Evolutionary conservation across 2,888 invertebrate species (phyloP).

Genomic region (Prenolepis imparis): DNA sequence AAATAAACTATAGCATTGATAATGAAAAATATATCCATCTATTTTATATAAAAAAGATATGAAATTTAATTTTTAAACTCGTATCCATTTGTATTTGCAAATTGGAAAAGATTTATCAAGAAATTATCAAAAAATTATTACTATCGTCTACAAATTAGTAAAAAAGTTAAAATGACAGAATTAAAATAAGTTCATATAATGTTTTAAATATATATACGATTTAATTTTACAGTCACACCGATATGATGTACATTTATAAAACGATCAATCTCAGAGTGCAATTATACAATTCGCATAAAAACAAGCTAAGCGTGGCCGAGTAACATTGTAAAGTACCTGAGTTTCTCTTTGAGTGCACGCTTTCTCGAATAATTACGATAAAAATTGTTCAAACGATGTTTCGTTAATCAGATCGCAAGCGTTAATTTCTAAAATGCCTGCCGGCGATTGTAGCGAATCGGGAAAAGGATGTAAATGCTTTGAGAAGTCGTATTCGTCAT

Average conservation of each 20-base stretch:
- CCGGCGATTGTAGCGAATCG: conserved; percentile 16
- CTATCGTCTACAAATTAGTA: background rate
- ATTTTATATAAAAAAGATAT: background rate
- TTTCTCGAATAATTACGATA: conserved; percentile 37
- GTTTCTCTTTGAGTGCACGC: background rate
- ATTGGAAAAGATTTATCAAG: background rate
- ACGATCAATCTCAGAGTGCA: background rate
- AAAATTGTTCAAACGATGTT: conserved; percentile 22
- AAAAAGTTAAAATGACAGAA: background rate
- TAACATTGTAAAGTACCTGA: background rate
- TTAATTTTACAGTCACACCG: background rate
- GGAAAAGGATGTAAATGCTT: conserved; percentile 10
- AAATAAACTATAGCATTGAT: background rate
- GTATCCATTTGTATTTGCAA: background rate
- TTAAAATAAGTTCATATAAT: background rate
- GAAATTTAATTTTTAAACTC: background rate
- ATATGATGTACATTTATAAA: conserved; percentile 23
- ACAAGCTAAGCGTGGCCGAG: background rate
- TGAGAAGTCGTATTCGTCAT: conserved; percentile 30
- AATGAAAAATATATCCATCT: background rate
- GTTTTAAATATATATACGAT: background rate
- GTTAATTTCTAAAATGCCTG: conserved; percentile 14
- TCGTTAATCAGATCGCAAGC: conserved; percentile 12
- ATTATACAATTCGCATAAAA: conserved; percentile 29
- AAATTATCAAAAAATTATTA: background rate